phyloP scores from a whole-genome alignment of 35 echinoderm and acorn worm genomes.

The Strongylocentrotus purpuratus region DNA sequence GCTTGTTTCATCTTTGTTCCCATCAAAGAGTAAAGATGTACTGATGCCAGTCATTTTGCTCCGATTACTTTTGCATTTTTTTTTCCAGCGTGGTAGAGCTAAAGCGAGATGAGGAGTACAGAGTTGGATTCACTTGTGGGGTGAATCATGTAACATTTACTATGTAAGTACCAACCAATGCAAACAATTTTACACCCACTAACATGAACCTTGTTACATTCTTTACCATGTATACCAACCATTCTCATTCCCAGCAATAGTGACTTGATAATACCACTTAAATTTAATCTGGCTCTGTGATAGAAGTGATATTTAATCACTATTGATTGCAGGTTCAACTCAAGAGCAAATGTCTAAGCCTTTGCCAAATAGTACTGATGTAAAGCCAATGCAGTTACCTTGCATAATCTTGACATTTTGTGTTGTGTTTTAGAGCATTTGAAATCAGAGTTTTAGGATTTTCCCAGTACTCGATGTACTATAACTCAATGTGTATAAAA shows the following conservation, averaged over 20 bases:
- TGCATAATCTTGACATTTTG: no score
- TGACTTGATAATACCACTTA: not conserved
- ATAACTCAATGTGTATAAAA: no score
- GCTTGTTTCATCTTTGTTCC: not conserved
- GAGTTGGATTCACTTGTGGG: conserved; percentile 59
- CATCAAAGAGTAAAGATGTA: not conserved
- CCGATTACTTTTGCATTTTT: not conserved
- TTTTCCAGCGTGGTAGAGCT: conserved; percentile 72
- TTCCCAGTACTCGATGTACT: no score
- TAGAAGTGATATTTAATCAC: not conserved
- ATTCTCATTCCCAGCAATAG: not conserved
- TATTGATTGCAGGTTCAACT: not conserved
- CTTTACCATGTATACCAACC: not conserved
- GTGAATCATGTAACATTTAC: conserved; percentile 66
- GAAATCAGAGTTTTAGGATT: no score
- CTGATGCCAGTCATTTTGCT: no score
- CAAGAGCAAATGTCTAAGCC: not conserved
- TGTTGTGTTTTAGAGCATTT: no score
- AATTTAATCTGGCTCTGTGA: no score
- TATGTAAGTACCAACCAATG: not conserved
- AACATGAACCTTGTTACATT: not conserved
- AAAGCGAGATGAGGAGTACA: conserved; percentile 71
- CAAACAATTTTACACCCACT: not conserved
- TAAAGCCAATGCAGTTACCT: no score
- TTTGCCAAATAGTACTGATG: not conserved